These are phyloP conservation scores for Craseonycteris thonglongyai DNA, from an alignment of 2,113 vertebrate species.

Conservation along the genomic window DNA sequence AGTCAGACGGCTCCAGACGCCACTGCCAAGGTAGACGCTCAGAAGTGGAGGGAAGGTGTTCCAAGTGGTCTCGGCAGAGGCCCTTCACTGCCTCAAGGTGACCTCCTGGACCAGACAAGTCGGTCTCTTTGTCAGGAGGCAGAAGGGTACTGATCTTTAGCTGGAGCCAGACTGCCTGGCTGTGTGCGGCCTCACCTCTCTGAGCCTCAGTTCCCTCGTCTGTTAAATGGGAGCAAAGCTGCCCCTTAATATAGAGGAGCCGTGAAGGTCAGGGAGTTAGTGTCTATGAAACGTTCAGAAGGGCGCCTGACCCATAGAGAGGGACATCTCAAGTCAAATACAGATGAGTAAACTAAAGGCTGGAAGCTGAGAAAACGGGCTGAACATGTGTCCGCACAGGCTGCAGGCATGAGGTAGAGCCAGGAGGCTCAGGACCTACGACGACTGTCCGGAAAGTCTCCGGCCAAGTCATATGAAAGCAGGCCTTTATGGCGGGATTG, in stretches of 20 bases:
- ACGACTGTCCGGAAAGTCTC: too few relatives aligned
- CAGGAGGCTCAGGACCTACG: neutral
- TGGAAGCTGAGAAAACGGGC: rapidly evolving
- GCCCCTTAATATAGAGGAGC: too few relatives aligned
- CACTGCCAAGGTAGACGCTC: rapidly evolving
- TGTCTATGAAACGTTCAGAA: neutral
- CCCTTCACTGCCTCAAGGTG: neutral
- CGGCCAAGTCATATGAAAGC: too few relatives aligned
- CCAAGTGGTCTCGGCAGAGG: too few relatives aligned
- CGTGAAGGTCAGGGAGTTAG: too few relatives aligned
- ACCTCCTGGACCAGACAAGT: neutral
- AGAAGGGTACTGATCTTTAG: neutral
- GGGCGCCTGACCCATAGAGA: neutral
- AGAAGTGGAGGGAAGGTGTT: neutral
- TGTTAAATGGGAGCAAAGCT: neutral
- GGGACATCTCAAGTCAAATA: neutral
- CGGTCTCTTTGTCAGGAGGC: neutral
- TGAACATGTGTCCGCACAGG: rapidly evolving
- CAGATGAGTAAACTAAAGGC: neutral
- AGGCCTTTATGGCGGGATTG: too few relatives aligned
- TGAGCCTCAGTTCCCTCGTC: neutral
- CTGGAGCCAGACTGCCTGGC: neutral
- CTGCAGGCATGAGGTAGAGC: neutral
- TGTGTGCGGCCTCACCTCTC: neutral
- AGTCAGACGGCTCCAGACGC: neutral